These are phyloP conservation scores for Erebia epiphron DNA, from an alignment of 2,888 invertebrate species.

Conservation along the genomic window DNA sequence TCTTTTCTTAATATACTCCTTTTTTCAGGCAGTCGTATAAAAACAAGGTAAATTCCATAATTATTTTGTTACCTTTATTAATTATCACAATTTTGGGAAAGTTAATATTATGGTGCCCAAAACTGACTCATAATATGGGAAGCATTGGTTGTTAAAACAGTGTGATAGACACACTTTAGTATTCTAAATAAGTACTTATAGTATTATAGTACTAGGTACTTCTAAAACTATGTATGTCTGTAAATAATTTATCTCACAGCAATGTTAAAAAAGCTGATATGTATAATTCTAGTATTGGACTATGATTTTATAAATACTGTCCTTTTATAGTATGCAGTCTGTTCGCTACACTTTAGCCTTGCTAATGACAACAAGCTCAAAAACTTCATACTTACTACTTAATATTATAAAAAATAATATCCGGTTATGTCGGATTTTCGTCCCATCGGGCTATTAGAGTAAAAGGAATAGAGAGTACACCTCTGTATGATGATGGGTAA, in stretches of 20 bases:
- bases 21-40: too few relatives aligned
- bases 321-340: background rate
- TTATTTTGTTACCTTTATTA: background rate
- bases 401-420: too few relatives aligned
- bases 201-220: constrained; percentile 17
- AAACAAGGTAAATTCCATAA: background rate
- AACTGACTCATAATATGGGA: background rate
- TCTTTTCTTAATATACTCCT: too few relatives aligned
- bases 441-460: too few relatives aligned
- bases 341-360: too few relatives aligned
- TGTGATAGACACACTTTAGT: constrained; percentile 20
- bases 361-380: too few relatives aligned
- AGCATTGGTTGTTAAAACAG: constrained; percentile 6
- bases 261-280: constrained; percentile 19
- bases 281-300: constrained; percentile 17
- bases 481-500: too few relatives aligned
- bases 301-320: background rate
- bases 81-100: background rate
- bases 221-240: constrained; percentile 1
- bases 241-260: constrained; percentile 20
- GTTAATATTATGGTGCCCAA: background rate
- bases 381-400: too few relatives aligned
- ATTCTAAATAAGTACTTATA: constrained; percentile 28
- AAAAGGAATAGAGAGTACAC: too few relatives aligned
- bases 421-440: too few relatives aligned